Base-by-base conservation (phyloP, 2,113 vertebrate species). In the Ciconia maguari region DNA sequence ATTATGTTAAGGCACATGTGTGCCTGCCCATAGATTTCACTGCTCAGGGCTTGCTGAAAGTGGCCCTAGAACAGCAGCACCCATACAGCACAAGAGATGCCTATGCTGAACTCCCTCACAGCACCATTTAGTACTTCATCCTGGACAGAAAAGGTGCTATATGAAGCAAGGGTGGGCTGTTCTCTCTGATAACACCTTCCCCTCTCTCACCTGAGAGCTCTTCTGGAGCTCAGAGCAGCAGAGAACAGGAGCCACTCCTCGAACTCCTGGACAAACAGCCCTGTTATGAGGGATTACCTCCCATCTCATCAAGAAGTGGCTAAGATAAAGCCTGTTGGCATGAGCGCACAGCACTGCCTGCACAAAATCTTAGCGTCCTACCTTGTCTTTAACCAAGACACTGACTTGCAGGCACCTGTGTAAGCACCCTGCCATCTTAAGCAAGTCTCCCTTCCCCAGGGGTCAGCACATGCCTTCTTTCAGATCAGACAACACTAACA, bases 21-120 rank as follows among this genome's bases (percentile, higher is more conserved):
- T 19, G 17, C 42, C 52, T 77, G 83, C 89, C 93, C 17, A 8
- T 58, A 87, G 87, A 78, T 84, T 77, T 78, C 68, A 25, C 46
- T 61, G 54, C 60, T 66, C 4, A 1, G 26, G 10, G 6, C 60
- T 78, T 81, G 24, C 78, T 70, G n/a, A 57, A 80, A 68, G 30
- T 0, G 0, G 38, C 58, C 46, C 16, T 5, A 8, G 17, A 90
- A 57, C 11, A 36, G 36, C n/a, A 57, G 51, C 1, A 0, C 11
- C 57, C 64, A 34, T 2, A 26, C 22, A 36, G 22, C 1, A 0
- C 7, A 7, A 34, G 11, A 84, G 38, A 25, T 74, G 24, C 15
- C 13, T 48, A 27, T 20, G 34, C 49, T 65, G 34, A 93, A 29
- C 49, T 60, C 48, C 18, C 24, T 57, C 51, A 24, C 12, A 10